A percentile compares a stretch with the other conserved stretches of the same genome.
phyloP scores from a whole-genome alignment of 2,888 invertebrate genomes.

The Julus scandinavius region DNA sequence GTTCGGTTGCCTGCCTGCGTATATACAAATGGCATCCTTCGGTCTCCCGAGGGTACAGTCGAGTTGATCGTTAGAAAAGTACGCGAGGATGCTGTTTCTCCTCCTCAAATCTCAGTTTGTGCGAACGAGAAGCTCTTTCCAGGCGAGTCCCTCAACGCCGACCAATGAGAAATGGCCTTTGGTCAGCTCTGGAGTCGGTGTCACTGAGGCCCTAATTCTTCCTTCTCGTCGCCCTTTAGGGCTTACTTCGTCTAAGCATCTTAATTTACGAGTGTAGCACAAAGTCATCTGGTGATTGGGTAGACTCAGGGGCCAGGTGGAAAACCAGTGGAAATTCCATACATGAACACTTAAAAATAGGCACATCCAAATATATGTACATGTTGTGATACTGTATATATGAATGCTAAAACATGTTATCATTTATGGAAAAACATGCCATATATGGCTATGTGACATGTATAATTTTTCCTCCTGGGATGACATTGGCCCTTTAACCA shows the following conservation, averaged over 20 bases:
- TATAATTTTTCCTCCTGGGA: too few relatives aligned
- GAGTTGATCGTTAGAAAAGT: background rate
- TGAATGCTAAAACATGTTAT: too few relatives aligned
- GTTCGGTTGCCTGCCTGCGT: background rate
- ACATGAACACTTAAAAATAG: too few relatives aligned
- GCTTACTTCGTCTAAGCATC: background rate
- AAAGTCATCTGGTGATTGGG: background rate
- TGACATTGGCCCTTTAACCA: too few relatives aligned
- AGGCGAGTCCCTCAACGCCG: background rate
- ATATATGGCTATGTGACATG: too few relatives aligned
- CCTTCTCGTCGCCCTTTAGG: background rate
- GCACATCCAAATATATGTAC: too few relatives aligned
- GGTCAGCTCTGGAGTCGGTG: constrained; percentile 16
- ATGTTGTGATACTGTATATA: too few relatives aligned
- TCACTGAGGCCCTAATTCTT: constrained; percentile 17
- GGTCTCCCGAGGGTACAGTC: constrained; percentile 29
- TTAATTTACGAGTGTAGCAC: background rate
- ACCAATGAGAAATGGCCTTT: constrained; percentile 17
- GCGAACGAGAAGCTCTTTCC: background rate
- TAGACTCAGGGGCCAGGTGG: background rate
- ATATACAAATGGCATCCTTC: constrained; percentile 11
- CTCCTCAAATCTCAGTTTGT: constrained; percentile 10
- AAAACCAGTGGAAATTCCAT: background rate
- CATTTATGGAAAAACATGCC: too few relatives aligned
- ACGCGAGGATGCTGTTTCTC: background rate